Evolutionary conservation across 2,888 invertebrate genomes (phyloP), one percentile per base, ranked within the genome.

Genomic region (Stenodera caucasica): DNA sequence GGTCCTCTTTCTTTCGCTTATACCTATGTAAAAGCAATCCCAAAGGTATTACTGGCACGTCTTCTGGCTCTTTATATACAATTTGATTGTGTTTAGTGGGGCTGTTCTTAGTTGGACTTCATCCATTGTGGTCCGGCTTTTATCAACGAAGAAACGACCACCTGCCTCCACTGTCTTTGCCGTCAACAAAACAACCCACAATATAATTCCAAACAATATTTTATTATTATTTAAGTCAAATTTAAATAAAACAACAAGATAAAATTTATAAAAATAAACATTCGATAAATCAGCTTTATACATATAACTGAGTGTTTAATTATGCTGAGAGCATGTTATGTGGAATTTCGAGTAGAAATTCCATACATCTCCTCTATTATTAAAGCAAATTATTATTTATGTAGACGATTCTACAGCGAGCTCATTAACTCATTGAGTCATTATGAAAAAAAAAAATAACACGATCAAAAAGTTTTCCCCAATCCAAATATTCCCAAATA

Each of bases 11-110:
- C n/a, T n/a, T n/a, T n/a, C n/a, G n/a, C n/a, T n/a, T n/a, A n/a
- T 62, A 57, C 35, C 65, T 63, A 70, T 68, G 68, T 65, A 66
- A 66, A 70, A 69, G 67, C 70, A 69, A 70, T 70, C 70, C 67
- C 60, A 56, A 56, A 68, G 67, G 67, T 66, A 68, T 70, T 66
- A 59, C 65, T 66, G 60, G 66, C 65, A 61, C 65, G 66, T 65
- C 69, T 4, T 18, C 37, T 65, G 61, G 64, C 65, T 66, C 61
- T 65, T n/a, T n/a, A n/a, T n/a, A n/a, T n/a, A 61, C 67, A 64
- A 59, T 61, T 66, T 66, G 65, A 64, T 69, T 67, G 67, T 69
- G 37, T 40, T 40, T 40, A 18, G 18, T 40, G 15, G 37, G 15
- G 18, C 37, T 40, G 37, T 40, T 40, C 18, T 18, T 40, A 18